Evolutionary conservation across 2,113 vertebrate genomes (phyloP).

Genomic region (Delphinapterus leucas): DNA sequence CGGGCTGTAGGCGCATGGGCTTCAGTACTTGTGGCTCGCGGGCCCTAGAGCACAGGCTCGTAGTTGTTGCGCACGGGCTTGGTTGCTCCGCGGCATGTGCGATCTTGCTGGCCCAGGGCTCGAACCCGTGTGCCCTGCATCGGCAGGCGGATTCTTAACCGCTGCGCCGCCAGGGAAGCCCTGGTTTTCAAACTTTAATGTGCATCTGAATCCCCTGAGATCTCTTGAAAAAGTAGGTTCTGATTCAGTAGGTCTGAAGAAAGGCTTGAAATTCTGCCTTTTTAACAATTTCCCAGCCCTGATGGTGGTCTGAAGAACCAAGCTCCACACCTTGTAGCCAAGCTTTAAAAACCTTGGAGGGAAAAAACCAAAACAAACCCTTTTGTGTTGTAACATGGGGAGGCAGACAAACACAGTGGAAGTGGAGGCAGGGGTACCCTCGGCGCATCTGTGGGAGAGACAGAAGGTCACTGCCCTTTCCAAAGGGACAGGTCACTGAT

Average conservation of each 20-base stretch:
- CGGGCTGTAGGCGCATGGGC: too few relatives aligned
- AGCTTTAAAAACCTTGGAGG: neutral
- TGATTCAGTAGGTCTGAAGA: neutral
- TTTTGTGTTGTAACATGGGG: neutral
- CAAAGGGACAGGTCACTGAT: neutral
- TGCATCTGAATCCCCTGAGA: neutral
- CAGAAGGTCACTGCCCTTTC: neutral
- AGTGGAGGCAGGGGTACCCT: too few relatives aligned
- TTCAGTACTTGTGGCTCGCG: too few relatives aligned
- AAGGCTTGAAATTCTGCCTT: neutral
- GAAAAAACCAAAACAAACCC: neutral
- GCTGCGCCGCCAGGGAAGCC: too few relatives aligned
- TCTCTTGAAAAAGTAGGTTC: neutral
- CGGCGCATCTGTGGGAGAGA: neutral
- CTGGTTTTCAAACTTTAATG: neutral
- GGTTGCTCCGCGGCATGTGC: too few relatives aligned
- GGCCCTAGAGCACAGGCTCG: too few relatives aligned
- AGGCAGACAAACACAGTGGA: neutral
- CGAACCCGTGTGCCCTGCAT: too few relatives aligned
- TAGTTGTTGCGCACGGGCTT: rapidly evolving
- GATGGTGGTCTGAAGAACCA: neutral
- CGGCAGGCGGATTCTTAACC: too few relatives aligned
- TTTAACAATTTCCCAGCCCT: neutral
- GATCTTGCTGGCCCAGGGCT: too few relatives aligned
- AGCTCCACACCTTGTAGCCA: neutral